These are phyloP conservation scores for Zootoca vivipara DNA, from an alignment of 2,113 vertebrate species.

Conservation along the genomic window DNA sequence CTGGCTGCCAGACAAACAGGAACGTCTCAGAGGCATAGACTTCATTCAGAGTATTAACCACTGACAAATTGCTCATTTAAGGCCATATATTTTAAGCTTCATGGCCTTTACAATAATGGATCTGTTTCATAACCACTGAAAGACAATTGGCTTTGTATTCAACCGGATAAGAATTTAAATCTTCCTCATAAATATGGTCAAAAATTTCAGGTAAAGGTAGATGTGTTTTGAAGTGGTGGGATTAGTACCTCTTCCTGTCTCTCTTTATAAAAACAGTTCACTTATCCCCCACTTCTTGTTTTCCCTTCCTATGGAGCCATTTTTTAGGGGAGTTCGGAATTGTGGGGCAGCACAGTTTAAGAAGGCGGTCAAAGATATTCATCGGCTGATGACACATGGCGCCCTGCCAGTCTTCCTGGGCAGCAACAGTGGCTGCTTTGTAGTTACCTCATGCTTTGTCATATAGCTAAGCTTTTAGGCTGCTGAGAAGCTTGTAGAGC, in stretches of 20 bases:
- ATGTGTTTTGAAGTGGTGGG: not conserved
- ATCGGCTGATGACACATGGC: not conserved
- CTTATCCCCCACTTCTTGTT: slow-evolving; percentile 28
- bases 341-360: not conserved
- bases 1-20: not conserved
- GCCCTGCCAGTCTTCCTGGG: slow-evolving; percentile 29
- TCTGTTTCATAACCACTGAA: not conserved
- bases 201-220: not conserved
- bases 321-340: slow-evolving; percentile 25
- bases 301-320: slow-evolving; percentile 20
- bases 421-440: slow-evolving; percentile 27
- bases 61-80: not conserved
- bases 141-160: not conserved
- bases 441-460: slow-evolving; percentile 34
- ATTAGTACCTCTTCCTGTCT: not conserved
- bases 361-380: slow-evolving; percentile 25
- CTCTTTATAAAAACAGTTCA: slow-evolving; percentile 4
- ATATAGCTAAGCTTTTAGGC: slow-evolving; percentile 36
- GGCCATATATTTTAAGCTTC: not conserved
- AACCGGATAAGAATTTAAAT: not conserved
- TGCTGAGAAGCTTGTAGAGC: not conserved
- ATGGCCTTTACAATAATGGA: not conserved
- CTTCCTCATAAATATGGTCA: not conserved
- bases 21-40: not conserved
- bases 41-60: not conserved